Evolutionary conservation across 2,888 invertebrate genomes (phyloP), one percentile per base, ranked within the genome.

Genomic region (Melinaea marsaeus): DNA sequence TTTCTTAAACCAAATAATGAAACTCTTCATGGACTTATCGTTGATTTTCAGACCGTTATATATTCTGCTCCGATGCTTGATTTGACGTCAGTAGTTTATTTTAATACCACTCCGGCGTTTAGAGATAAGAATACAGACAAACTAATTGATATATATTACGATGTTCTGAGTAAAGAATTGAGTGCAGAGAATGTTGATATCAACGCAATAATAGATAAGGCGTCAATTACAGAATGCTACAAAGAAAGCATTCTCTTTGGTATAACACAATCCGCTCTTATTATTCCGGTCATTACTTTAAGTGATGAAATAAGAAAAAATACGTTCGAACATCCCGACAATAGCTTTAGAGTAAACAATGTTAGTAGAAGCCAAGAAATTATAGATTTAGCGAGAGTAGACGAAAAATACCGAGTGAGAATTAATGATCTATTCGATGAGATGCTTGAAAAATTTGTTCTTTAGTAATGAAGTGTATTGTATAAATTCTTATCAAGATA

Each of bases 21-120:
- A 0, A 74, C 74, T 5, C 86, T 86, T 2, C 82, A 92, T 2
- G 91, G 92, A 48, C 74, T 93, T 37, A 76, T 95, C 45, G 91
- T 95, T 4, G 95, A 95, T 77, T 95, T 92, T 74, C 95, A 95
- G 78, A 86, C 95, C 57, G 88, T 92, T 0, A 79, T 95, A 11
- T 95, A 95, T 73, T 87, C 91, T 4, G 92, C 94, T 0, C 93
- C 95, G 0, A 92, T 93, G 72, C 84, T 94, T 59, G 95, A 95
- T 72, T 74, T 94, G 11, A 84, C 92, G 13, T 88, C 92, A 2
- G 71, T 92, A 11, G 74, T 94, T 46, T 92, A 92, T 74, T 84
- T 93, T n/a, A 92, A 92, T 71, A 88, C 92, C 1, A 81, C 84
- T 1, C 81, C 79, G 56, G 69, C 78, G 37, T 85, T 91, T 58